Conservation (phyloP, 2,888 invertebrate species). For the Eupithecia abbreviata region DNA sequence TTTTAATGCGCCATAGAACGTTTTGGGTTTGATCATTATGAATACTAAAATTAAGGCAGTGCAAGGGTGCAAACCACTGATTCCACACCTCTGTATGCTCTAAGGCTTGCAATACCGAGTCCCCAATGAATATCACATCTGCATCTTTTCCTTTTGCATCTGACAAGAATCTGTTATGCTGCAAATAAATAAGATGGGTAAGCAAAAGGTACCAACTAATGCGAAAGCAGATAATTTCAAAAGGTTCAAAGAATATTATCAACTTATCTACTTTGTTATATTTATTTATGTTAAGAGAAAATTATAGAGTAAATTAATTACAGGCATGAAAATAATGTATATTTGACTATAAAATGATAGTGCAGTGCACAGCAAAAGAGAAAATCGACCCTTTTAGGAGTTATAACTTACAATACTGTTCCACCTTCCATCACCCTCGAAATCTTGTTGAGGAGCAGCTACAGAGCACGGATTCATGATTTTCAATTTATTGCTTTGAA, state of each 20-base stretch:
- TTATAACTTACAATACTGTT: constrained; percentile 86
- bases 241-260: background rate
- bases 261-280: background rate
- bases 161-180: constrained; percentile 93
- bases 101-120: constrained; percentile 92
- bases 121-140: constrained; percentile 95
- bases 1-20: constrained; percentile 94
- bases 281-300: background rate
- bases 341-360: background rate
- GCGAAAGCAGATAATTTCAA: background rate
- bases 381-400: background rate
- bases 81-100: constrained; percentile 95
- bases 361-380: background rate
- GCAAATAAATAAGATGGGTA: constrained; percentile 57
- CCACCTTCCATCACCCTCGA: constrained; percentile 94
- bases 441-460: constrained; percentile 88
- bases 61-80: constrained; percentile 94
- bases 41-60: constrained; percentile 95
- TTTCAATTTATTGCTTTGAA: constrained; percentile 7
- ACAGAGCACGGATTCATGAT: constrained; percentile 89
- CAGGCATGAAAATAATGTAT: background rate
- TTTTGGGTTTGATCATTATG: constrained; percentile 94
- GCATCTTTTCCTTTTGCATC: constrained; percentile 95
- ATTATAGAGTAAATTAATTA: background rate
- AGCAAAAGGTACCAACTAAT: background rate